These are phyloP conservation scores for Acromyrmex echinatior DNA, from an alignment of 1,140 invertebrate genomes.

Conservation along the genomic window DNA sequence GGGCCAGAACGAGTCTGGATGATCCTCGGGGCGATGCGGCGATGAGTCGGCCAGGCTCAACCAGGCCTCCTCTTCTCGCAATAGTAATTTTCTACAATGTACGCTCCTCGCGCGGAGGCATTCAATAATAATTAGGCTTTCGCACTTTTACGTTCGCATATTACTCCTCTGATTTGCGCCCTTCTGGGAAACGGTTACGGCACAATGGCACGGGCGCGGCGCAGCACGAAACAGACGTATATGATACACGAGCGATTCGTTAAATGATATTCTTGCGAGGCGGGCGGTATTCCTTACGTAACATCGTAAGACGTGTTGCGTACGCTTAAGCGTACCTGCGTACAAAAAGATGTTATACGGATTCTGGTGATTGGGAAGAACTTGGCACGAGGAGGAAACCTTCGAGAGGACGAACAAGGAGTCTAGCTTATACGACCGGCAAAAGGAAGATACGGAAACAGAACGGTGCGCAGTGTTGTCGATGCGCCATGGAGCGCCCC, in stretches of 20 bases:
- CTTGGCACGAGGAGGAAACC: neutral
- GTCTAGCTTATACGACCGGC: neutral
- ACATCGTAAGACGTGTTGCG: neutral
- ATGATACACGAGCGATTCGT: neutral
- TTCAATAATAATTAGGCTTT: slow-evolving; percentile 62
- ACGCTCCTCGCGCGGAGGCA: slow-evolving; percentile 42
- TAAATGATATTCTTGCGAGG: neutral
- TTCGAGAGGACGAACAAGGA: neutral
- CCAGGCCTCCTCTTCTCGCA: slow-evolving; percentile 21
- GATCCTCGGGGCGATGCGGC: slow-evolving; percentile 42
- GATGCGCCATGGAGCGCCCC: slow-evolving; percentile 54
- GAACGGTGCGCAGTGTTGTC: slow-evolving; percentile 12
- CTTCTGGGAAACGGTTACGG: slow-evolving; percentile 59
- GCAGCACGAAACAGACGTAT: slow-evolving; percentile 24
- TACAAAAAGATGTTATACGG: neutral
- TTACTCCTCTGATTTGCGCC: slow-evolving; percentile 60
- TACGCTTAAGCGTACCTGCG: neutral
- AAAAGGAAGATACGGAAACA: slow-evolving; percentile 45
- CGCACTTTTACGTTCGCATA: slow-evolving; percentile 61
- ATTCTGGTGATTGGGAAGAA: neutral
- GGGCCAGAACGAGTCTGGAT: neutral
- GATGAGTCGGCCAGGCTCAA: slow-evolving; percentile 2
- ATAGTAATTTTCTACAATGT: slow-evolving; percentile 64
- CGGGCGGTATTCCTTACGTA: slow-evolving; percentile 19
- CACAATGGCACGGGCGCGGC: slow-evolving; percentile 50